Conservation (phyloP, 2,113 vertebrate species). For the Psilopogon haemacephalus region DNA sequence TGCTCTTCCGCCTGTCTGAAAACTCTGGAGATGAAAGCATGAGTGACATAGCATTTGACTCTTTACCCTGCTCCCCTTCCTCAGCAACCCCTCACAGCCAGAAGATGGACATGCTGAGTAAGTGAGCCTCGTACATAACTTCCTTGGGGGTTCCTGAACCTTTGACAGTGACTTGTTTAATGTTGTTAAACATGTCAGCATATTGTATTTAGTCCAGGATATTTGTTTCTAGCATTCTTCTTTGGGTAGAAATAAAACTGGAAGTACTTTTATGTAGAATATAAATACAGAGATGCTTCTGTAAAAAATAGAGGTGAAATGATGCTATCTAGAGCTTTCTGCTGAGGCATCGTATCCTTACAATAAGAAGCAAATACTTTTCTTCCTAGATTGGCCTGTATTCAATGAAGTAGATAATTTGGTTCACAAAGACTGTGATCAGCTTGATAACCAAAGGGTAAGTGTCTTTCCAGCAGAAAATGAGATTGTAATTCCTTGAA, state of each 20-base stretch:
- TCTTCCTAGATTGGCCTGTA: constrained; percentile 80
- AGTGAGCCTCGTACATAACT: not conserved
- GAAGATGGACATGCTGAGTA: constrained; percentile 72
- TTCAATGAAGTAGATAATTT: constrained; percentile 82
- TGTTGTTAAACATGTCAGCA: not conserved
- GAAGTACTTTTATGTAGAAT: not conserved
- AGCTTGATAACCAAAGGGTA: constrained; percentile 84
- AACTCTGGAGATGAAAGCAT: constrained; percentile 88
- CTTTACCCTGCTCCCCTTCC: constrained; percentile 86
- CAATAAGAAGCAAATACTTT: not conserved
- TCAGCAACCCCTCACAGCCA: constrained; percentile 79
- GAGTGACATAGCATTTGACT: constrained; percentile 86
- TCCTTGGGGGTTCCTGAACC: not conserved
- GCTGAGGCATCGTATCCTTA: not conserved
- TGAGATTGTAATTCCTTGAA: not conserved
- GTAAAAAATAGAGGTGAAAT: not conserved
- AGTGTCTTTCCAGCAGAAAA: constrained; percentile 41
- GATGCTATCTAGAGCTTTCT: not conserved
- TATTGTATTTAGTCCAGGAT: not conserved
- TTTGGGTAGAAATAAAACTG: not conserved
- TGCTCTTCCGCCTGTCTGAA: constrained; percentile 87
- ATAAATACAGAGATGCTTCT: not conserved
- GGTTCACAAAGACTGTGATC: constrained; percentile 71
- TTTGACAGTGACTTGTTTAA: not conserved
- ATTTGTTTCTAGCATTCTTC: not conserved